Evolutionary conservation across 2,113 vertebrate species (phyloP).

Genomic region (Pelecanus crispus): DNA sequence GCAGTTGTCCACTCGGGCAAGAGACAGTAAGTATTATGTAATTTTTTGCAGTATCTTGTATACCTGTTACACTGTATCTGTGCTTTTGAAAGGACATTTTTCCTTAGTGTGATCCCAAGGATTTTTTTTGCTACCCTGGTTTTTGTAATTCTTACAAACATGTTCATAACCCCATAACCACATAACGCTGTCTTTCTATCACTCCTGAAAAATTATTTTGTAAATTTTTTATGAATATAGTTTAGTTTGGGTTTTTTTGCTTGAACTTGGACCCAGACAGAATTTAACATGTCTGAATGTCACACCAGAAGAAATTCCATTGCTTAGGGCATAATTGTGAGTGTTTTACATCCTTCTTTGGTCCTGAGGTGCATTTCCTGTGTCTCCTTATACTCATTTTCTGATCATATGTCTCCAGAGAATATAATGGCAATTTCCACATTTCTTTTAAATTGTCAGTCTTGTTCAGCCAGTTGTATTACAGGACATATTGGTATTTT

Average conservation of each 20-base stretch:
- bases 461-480: background rate
- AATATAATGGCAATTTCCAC: background rate
- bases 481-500: background rate
- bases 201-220: background rate
- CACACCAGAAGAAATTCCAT: background rate
- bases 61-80: background rate
- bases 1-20: slow-evolving; percentile 51
- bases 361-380: background rate
- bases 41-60: background rate
- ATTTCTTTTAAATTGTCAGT: background rate
- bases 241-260: no score
- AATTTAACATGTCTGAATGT: background rate
- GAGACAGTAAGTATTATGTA: slow-evolving; percentile 72
- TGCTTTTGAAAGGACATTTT: background rate
- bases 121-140: background rate
- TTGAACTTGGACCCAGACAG: background rate
- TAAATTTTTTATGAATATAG: background rate
- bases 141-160: background rate
- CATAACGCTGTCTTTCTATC: background rate
- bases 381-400: background rate
- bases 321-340: background rate
- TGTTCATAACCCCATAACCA: background rate
- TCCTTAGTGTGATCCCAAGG: background rate
- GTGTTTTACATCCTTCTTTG: background rate
- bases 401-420: background rate